Evolutionary conservation across 2,113 vertebrate species (phyloP), one percentile per base, ranked within the genome.

Genomic region (Craseonycteris thonglongyai): DNA sequence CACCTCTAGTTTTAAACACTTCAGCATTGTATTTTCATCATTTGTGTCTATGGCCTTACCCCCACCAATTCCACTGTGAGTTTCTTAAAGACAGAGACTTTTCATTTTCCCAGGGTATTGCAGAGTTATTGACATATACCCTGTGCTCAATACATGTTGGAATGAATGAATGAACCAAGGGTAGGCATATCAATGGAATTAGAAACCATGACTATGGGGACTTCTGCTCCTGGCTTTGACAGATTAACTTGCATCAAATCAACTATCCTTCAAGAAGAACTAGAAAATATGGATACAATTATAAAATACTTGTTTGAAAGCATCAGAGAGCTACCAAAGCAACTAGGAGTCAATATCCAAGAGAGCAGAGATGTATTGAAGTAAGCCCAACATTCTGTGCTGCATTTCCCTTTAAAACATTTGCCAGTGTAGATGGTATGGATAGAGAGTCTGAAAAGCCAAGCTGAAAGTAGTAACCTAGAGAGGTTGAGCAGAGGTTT

Each of bases 221-320:
- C 88, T 92, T 92, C 9, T 51, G 42, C 42, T 89, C 82, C 28
- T 89, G 45, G 5, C n/a, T 93, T 96, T 93, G 51, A 85, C n/a
- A 66, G 47, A 68, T 11, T 88, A 93, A 92, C 47, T 58, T 68
- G 10, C 66, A 35, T 82, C 61, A 82, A 16, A 81, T 35, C 54
- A 90, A 72, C n/a, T 47, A 54, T 81, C 15, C 45, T 16, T 74
- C 47, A 75, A 81, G n/a, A 93, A 93, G 19, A 79, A 86, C 69
- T 90, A 47, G 38, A 68, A 88, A 92, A 68, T 10, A 16, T 65
- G 38, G 10, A 84, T 92, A 71, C 75, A 95, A 90, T 92, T 87
- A 86, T 28, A 61, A 30, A 61, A 61, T 61, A 61, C 22, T 61
- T 61, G 18, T 79, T 59, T 93, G 12, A 90, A 90, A 85, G 58